Evolutionary conservation across 1,140 invertebrate genomes (phyloP).

Genomic region (Belonocnema kinseyi): DNA sequence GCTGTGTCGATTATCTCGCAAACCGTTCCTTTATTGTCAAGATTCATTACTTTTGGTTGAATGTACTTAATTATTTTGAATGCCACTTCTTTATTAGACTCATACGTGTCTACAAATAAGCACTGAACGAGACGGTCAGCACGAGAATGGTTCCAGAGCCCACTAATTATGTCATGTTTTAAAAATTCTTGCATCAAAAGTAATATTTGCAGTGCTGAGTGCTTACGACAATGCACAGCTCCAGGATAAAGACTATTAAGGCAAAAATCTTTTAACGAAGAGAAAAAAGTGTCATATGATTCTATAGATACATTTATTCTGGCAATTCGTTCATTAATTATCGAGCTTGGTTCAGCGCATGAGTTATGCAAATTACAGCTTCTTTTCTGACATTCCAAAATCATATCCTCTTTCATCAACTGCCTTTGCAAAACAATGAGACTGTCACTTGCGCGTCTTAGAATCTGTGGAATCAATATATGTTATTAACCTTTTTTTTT

Average conservation of each 20-base stretch:
- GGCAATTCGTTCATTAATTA: slow-evolving; percentile 21
- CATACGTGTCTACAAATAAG: slow-evolving; percentile 85
- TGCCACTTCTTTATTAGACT: slow-evolving; percentile 85
- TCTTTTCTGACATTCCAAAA: slow-evolving; percentile 56
- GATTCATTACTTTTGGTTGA: slow-evolving; percentile 45
- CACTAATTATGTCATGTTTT: slow-evolving; percentile 44
- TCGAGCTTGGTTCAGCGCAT: slow-evolving; percentile 36
- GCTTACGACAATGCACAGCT: slow-evolving; percentile 83
- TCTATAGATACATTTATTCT: slow-evolving; percentile 44
- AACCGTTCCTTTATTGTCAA: slow-evolving; percentile 64
- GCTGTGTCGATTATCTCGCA: slow-evolving; percentile 73
- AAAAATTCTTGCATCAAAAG: slow-evolving; percentile 62
- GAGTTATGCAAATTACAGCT: slow-evolving; percentile 44
- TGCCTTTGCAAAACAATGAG: slow-evolving; percentile 56
- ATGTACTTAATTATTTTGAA: slow-evolving; percentile 63
- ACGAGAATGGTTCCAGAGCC: slow-evolving; percentile 38
- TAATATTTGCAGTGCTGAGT: slow-evolving; percentile 79
- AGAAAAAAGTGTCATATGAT: slow-evolving; percentile 70
- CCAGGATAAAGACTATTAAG: slow-evolving; percentile 79
- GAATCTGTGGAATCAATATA: slow-evolving; percentile 52
- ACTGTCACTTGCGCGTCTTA: slow-evolving; percentile 67
- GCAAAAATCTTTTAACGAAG: slow-evolving; percentile 75
- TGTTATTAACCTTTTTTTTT: background rate
- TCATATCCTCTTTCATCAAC: slow-evolving; percentile 53
- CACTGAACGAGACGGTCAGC: slow-evolving; percentile 63